phyloP scores from a whole-genome alignment of 2,113 vertebrate genomes.

The Siniperca chuatsi region DNA sequence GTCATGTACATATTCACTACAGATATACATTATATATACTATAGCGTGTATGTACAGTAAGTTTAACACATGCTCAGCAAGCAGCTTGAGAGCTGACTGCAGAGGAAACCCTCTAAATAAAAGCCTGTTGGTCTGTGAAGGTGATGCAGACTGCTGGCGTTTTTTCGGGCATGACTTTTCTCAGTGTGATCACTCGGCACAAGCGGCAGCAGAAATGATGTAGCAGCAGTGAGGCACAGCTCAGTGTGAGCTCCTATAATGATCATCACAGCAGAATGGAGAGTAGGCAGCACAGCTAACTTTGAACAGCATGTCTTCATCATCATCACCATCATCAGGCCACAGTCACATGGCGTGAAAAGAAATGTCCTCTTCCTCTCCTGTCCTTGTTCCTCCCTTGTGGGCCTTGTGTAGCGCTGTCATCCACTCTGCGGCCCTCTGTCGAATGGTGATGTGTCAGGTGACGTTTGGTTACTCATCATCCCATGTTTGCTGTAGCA shows the following conservation, averaged over 20 bases:
- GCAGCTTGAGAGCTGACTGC: constrained; percentile 1
- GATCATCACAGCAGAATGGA: constrained; percentile 61
- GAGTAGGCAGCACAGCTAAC: constrained; percentile 54
- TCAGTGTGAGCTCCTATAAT: constrained; percentile 48
- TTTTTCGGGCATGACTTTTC: constrained; percentile 5
- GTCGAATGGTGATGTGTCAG: constrained; percentile 8
- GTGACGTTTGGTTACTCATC: constrained; percentile 77
- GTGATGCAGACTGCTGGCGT: constrained; percentile 46
- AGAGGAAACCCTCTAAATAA: not conserved
- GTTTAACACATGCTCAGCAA: not conserved
- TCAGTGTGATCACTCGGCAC: constrained; percentile 51
- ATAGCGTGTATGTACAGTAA: not conserved
- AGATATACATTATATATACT: not conserved
- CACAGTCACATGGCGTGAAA: constrained; percentile 38
- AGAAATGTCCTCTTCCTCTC: constrained; percentile 9
- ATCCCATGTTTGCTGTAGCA: constrained; percentile 87
- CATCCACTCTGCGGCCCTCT: constrained; percentile 27
- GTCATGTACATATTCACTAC: not conserved
- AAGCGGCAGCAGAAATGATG: constrained; percentile 60
- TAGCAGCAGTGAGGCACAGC: constrained; percentile 70
- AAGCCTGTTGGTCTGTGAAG: constrained; percentile 10
- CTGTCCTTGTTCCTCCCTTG: constrained; percentile 2
- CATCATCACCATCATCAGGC: constrained; percentile 11
- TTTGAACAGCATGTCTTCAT: constrained; percentile 45
- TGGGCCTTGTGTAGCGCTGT: constrained; percentile 7